These are phyloP conservation scores for Poeciliopsis retropinna DNA, from an alignment of 2,113 vertebrate species.

Conservation along the genomic window DNA sequence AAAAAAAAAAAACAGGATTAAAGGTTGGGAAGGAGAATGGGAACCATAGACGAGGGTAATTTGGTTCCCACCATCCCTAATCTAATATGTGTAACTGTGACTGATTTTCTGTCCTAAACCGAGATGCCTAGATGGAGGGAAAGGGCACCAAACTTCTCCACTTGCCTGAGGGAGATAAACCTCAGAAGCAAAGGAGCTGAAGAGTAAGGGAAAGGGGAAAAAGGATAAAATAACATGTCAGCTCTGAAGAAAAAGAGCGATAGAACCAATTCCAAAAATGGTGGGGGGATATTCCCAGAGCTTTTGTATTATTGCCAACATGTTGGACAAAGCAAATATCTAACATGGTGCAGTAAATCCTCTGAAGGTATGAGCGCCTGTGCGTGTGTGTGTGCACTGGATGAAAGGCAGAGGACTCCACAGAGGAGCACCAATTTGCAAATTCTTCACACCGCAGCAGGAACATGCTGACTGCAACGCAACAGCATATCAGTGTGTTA, in stretches of 20 bases:
- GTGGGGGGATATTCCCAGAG: constrained; percentile 73
- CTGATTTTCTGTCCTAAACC: constrained; percentile 77
- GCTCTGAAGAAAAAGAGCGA: constrained; percentile 69
- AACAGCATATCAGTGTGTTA: constrained; percentile 26
- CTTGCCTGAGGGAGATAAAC: constrained; percentile 61
- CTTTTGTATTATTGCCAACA: constrained; percentile 70
- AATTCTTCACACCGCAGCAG: constrained; percentile 57
- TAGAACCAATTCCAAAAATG: constrained; percentile 73
- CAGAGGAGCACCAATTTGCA: constrained; percentile 61
- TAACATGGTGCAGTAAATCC: constrained; percentile 65
- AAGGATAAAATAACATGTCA: constrained; percentile 65
- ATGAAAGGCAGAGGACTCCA: constrained; percentile 46
- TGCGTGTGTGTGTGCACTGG: constrained; percentile 2
- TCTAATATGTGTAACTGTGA: constrained; percentile 82
- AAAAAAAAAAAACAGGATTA: constrained; percentile 37
- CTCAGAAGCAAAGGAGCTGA: constrained; percentile 43
- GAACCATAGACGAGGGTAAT: constrained; percentile 66
- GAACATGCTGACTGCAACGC: constrained; percentile 66
- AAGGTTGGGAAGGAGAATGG: constrained; percentile 47
- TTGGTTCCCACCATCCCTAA: constrained; percentile 77
- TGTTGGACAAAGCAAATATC: constrained; percentile 75
- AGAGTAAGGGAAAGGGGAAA: constrained; percentile 2
- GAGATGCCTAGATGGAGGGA: constrained; percentile 64
- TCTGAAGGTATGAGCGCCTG: constrained; percentile 45
- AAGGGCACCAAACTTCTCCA: constrained; percentile 73